Conservation (phyloP, 2,113 vertebrate species). For the Aplodontia rufa region DNA sequence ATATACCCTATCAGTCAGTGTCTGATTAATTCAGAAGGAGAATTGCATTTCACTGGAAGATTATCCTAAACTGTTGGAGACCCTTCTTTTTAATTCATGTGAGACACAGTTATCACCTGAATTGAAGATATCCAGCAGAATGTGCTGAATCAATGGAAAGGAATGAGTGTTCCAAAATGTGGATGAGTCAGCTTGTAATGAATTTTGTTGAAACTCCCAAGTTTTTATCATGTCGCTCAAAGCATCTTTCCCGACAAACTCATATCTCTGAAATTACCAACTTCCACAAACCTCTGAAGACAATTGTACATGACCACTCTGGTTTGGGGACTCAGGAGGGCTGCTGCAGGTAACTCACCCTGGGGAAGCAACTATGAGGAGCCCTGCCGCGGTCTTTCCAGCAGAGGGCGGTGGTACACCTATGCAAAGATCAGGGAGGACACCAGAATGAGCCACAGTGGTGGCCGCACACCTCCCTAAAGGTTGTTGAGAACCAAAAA, state of each 20-base stretch:
- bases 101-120: not conserved
- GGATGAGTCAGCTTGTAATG: not conserved
- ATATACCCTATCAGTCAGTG: too few species aligned
- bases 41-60: not conserved
- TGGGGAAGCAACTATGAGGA: not conserved
- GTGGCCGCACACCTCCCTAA: not conserved
- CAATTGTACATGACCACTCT: not conserved
- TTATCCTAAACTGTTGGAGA: not conserved
- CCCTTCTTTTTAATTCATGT: not conserved
- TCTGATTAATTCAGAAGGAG: not conserved
- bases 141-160: not conserved
- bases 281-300: not conserved
- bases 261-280: not conserved
- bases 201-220: not conserved
- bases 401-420: slow-evolving; percentile 58
- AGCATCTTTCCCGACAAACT: not conserved
- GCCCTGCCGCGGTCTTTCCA: not conserved
- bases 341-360: not conserved
- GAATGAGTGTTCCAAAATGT: not conserved
- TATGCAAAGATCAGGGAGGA: not conserved
- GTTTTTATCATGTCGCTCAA: not conserved
- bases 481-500: not conserved
- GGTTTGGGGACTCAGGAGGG: not conserved
- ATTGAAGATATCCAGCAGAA: not conserved
- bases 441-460: not conserved